These are phyloP conservation scores for Rhinogobio ventralis DNA, from an alignment of 2,797 vertebrate genomes.

Conservation along the genomic window DNA sequence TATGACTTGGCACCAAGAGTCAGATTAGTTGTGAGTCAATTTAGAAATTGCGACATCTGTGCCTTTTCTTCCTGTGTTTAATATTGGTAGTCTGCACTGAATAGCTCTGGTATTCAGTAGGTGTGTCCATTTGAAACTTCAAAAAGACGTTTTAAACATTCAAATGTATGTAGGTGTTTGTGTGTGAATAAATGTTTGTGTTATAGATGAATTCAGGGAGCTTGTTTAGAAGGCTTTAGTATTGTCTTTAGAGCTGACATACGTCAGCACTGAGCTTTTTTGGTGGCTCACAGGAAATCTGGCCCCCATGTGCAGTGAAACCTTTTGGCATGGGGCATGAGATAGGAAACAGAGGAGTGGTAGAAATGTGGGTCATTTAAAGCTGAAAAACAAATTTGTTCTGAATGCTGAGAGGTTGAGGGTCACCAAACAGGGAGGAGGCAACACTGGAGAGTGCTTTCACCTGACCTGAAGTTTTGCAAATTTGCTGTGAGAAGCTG, in stretches of 20 bases:
- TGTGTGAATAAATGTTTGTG: slow-evolving; percentile 61
- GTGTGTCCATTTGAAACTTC: slow-evolving; percentile 18
- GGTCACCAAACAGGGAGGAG: slow-evolving; percentile 61
- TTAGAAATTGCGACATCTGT: slow-evolving; percentile 23
- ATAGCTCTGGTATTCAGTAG: not conserved
- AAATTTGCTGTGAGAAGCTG: not conserved
- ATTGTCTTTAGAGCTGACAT: slow-evolving; percentile 76
- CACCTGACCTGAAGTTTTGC: slow-evolving; percentile 63
- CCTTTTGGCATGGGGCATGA: slow-evolving; percentile 82
- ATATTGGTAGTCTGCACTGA: not conserved
- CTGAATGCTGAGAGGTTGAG: slow-evolving; percentile 52
- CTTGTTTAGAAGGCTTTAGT: slow-evolving; percentile 78
- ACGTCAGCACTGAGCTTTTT: slow-evolving; percentile 80
- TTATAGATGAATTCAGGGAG: slow-evolving; percentile 63
- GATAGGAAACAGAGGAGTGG: slow-evolving; percentile 78
- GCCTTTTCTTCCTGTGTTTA: slow-evolving; percentile 23
- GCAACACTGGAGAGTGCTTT: slow-evolving; percentile 53
- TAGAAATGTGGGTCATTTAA: slow-evolving; percentile 78
- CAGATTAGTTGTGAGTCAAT: slow-evolving; percentile 8
- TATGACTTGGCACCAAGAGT: slow-evolving; percentile 31
- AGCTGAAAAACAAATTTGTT: slow-evolving; percentile 78
- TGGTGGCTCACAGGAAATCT: slow-evolving; percentile 81
- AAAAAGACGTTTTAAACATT: slow-evolving; percentile 44
- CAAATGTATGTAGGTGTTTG: slow-evolving; percentile 64
- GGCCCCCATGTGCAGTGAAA: slow-evolving; percentile 83